Evolutionary conservation across 2,113 vertebrate genomes (phyloP).

Genomic region (Grammomys dolichurus): DNA sequence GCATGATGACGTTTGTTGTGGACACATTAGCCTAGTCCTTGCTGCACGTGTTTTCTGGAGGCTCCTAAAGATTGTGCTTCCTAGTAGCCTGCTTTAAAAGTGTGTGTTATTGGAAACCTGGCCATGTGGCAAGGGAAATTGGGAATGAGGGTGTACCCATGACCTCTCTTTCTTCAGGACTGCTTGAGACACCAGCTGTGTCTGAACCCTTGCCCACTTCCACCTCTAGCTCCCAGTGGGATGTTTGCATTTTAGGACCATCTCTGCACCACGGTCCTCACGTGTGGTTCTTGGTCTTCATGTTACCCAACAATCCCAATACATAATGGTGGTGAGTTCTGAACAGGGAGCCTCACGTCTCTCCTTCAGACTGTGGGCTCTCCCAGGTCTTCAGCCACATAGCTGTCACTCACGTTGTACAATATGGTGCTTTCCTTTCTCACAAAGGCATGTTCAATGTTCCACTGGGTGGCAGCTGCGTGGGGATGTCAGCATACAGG

Average conservation of each 20-base stretch:
- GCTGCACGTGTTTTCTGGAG: fast-evolving
- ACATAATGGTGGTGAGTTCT: fast-evolving
- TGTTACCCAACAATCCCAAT: fast-evolving
- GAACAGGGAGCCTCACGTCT: neutral
- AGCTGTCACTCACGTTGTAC: fast-evolving
- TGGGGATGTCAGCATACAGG: fast-evolving
- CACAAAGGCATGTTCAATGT: neutral
- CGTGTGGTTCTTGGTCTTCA: too few relatives aligned
- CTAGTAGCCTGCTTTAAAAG: neutral
- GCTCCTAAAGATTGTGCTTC: too few relatives aligned
- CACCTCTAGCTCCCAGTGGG: neutral
- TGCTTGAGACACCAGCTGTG: fast-evolving
- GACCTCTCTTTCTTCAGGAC: neutral
- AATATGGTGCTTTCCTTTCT: neutral
- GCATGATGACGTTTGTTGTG: too few relatives aligned
- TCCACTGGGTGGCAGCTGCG: neutral
- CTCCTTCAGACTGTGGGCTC: neutral
- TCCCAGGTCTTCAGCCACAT: fast-evolving
- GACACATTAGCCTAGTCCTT: neutral
- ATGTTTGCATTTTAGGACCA: neutral
- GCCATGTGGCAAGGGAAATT: fast-evolving
- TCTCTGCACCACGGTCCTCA: too few relatives aligned
- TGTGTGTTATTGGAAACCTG: neutral
- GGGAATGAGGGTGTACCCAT: fast-evolving
- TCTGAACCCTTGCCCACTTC: neutral